Evolutionary conservation across 2,888 invertebrate species (phyloP), one percentile per base, ranked within the genome.

Genomic region (Lagria hirta): DNA sequence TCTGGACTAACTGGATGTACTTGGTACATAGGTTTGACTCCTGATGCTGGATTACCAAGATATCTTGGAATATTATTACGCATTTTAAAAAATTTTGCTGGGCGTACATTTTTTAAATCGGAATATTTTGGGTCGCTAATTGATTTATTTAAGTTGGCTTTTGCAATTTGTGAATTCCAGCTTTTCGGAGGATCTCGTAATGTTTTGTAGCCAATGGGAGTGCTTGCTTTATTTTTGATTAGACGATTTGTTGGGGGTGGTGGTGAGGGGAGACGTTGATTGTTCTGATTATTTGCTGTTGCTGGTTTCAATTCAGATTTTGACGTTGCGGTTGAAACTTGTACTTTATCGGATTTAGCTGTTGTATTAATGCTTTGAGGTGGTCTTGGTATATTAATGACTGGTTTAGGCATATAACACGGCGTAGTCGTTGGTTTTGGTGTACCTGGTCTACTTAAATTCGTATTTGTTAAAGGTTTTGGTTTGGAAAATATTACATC

Each of bases 21-120:
- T 4, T 75, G 75, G 49, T 78, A 80, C 73, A 80, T 75, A 0
- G 80, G 79, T 48, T 80, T 80, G 0, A 80, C 80, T 0, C 80
- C 79, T 0, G 79, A 78, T 0, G 79, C 76, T 0, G 80, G 80
- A 56, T 79, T 79, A 0, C 77, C 77, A 43, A 77, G 54, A 32
- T 75, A 79, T 41, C 78, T 61, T 0, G 78, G 79, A 60, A 76
- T 71, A 48, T 77, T 72, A 50, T 74, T 79, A 13, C 79, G 63
- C 66, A 74, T 73, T 56, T 79, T 80, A 53, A 79, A 79, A 43
- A 80, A 79, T 55, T 78, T 78, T 2, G 77, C 75, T 2, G 78
- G 77, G 48, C 65, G 50, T 4, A 64, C 58, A 37, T 63, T 69
- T 43, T 68, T 68, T 51, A 63, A 49, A 40, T 68, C 68, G 1